These are phyloP conservation scores for Recurvirostra avosetta DNA, from an alignment of 2,113 vertebrate species.

Conservation along the genomic window DNA sequence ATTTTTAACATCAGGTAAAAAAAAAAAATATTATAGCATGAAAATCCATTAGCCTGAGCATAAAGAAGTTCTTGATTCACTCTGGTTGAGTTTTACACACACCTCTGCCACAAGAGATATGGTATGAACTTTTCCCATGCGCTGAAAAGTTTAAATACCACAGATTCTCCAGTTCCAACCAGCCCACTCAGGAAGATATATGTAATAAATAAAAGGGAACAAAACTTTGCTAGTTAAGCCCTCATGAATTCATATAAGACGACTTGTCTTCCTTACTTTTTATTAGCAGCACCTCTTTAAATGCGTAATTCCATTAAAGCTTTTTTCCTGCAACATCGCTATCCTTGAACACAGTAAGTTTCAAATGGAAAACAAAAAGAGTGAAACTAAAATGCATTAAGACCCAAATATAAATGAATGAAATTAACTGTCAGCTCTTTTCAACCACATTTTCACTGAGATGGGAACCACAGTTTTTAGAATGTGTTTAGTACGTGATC, in stretches of 20 bases:
- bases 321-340: background rate
- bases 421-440: background rate
- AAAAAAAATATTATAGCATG: background rate
- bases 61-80: background rate
- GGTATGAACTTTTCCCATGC: background rate
- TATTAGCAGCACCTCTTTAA: background rate
- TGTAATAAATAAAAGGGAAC: background rate
- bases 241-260: background rate
- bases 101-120: background rate
- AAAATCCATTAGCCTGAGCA: background rate
- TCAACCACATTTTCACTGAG: background rate
- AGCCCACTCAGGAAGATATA: background rate
- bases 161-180: background rate
- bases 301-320: background rate
- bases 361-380: background rate
- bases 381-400: background rate
- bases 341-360: background rate
- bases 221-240: background rate
- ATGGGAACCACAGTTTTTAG: background rate
- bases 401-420: background rate
- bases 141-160: background rate
- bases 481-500: background rate
- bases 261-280: background rate
- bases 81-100: background rate
- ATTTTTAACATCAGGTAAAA: background rate